Conservation (phyloP, 2,113 vertebrate genomes). For the Trogon surrucura region DNA sequence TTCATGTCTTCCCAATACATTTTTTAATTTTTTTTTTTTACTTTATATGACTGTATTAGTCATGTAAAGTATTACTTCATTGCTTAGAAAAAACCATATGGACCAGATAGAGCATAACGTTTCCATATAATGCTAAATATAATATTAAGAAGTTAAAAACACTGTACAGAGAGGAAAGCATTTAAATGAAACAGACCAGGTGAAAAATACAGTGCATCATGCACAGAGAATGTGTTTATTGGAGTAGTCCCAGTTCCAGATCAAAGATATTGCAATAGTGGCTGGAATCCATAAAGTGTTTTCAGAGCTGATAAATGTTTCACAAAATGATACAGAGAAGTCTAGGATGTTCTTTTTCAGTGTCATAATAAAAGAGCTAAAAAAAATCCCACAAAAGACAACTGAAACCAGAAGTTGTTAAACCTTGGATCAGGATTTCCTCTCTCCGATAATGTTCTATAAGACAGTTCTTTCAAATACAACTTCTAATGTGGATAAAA, state of each 20-base stretch:
- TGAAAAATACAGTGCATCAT: slow-evolving; percentile 40
- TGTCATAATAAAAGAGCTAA: background rate
- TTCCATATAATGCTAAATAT: background rate
- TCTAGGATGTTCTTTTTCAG: background rate
- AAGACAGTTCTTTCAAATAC: slow-evolving; percentile 4
- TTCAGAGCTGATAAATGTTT: slow-evolving; percentile 34
- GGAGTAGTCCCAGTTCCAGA: slow-evolving; percentile 44
- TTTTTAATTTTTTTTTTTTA: background rate
- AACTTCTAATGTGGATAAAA: background rate
- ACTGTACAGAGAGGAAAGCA: background rate
- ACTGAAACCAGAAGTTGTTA: background rate
- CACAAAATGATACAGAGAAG: background rate
- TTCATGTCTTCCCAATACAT: background rate
- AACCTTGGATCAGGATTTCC: slow-evolving; percentile 17
- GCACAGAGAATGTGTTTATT: slow-evolving; percentile 53
- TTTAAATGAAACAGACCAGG: slow-evolving; percentile 32
- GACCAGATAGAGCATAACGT: background rate
- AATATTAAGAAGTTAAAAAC: slow-evolving; percentile 2
- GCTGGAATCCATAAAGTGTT: slow-evolving; percentile 28
- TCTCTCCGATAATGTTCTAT: background rate
- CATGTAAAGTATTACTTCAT: background rate
- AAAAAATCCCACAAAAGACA: background rate
- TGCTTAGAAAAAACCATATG: background rate
- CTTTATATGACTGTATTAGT: background rate
- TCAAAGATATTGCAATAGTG: slow-evolving; percentile 37